phyloP scores from a whole-genome alignment of 2,113 vertebrate genomes.

The Xyrauchen texanus region DNA sequence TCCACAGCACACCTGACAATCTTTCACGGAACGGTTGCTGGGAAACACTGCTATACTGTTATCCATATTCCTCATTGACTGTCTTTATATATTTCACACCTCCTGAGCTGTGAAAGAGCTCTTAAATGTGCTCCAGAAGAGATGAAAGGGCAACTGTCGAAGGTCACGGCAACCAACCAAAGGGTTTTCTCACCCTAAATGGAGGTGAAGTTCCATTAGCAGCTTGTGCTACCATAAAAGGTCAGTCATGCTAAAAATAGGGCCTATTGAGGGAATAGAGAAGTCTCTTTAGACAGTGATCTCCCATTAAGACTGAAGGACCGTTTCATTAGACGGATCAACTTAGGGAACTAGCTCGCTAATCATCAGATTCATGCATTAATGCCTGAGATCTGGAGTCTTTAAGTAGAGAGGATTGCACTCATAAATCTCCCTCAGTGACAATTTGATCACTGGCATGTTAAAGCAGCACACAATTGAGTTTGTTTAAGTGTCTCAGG shows the following conservation, averaged over 20 bases:
- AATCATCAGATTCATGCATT: slow-evolving; percentile 41
- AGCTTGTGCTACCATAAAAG: slow-evolving; percentile 23
- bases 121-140: not conserved
- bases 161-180: slow-evolving; percentile 31
- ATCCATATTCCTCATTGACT: slow-evolving; percentile 10
- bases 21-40: too few species aligned
- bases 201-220: slow-evolving; percentile 41
- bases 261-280: slow-evolving; percentile 34
- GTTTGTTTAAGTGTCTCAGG: too few species aligned
- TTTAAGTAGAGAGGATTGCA: slow-evolving; percentile 6
- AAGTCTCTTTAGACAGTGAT: slow-evolving; percentile 37
- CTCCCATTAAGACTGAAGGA: slow-evolving; percentile 43
- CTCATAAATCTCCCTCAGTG: slow-evolving; percentile 27
- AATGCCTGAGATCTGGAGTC: slow-evolving; percentile 33
- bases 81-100: slow-evolving; percentile 4
- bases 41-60: not conserved
- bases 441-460: slow-evolving; percentile 30
- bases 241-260: slow-evolving; percentile 43
- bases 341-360: slow-evolving; percentile 28
- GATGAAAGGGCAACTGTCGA: slow-evolving; percentile 31
- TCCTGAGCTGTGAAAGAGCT: slow-evolving; percentile 27
- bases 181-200: slow-evolving; percentile 47
- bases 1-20: too few species aligned
- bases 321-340: slow-evolving; percentile 40
- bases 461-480: not conserved